Evolutionary conservation across 1,140 invertebrate species (phyloP).

Genomic region (Araneus ventricosus): DNA sequence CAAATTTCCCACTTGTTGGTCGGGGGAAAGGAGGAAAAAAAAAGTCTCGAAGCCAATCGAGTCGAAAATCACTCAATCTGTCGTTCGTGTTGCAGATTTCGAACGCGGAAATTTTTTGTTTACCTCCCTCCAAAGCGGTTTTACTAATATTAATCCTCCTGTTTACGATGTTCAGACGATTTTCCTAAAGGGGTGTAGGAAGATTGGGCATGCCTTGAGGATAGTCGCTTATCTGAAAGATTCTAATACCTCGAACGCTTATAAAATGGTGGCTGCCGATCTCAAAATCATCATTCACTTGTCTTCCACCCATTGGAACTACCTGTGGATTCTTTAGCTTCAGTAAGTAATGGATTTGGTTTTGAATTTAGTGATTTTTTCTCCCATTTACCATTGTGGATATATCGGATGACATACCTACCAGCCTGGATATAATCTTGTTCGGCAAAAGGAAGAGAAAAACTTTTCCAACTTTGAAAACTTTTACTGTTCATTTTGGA

Average conservation of each 20-base stretch:
- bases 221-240: neutral
- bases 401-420: neutral
- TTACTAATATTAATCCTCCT: neutral
- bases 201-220: neutral
- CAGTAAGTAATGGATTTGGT: neutral
- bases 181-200: slow-evolving; percentile 46
- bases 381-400: neutral
- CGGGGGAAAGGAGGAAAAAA: neutral
- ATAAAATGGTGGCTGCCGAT: neutral
- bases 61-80: neutral
- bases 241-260: neutral
- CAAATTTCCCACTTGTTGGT: neutral
- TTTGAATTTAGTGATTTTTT: neutral
- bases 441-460: neutral
- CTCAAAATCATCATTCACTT: neutral
- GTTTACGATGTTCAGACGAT: neutral
- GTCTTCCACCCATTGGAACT: neutral
- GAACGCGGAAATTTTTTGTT: neutral
- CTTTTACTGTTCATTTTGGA: too few species aligned
- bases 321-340: neutral
- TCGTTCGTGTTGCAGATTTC: neutral
- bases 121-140: neutral
- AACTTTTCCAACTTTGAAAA: too few species aligned
- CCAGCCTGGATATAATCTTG: neutral
- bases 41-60: neutral